Base-by-base conservation (phyloP, 30 jellyfish, hydroid and myxozoan genomes). In the Cassiopea xamachana region DNA sequence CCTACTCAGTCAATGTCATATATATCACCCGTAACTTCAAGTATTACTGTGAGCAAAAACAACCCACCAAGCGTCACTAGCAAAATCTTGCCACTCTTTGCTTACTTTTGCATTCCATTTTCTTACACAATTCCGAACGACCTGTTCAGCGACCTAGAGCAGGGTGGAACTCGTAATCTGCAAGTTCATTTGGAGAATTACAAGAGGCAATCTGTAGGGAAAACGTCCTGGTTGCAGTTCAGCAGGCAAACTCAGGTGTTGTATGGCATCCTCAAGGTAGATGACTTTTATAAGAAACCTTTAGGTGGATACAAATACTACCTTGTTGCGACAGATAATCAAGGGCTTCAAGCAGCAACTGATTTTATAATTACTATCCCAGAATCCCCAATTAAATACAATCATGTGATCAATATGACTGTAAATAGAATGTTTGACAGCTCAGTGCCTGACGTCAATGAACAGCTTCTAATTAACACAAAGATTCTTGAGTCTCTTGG, bases 201-300 rank as follows among this genome's bases (percentile, higher is more conserved):
- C 27, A 82, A 84, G 45, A 83, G 97, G 4, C 47, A 47, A 18
- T 19, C 73, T 1, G 90, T 92, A 14, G 81, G 93, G 3, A 64
- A 77, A 2, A 47, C 96, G 3, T 92, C 98, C 12, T 96, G 99
- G 99, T 76, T 96, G 17, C 97, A 89, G 79, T 89, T 88, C 90
- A 97, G 95, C 78, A 90, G 83, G 46, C 71, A 98, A 48, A 81
- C 97, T 16, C 98, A 96, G 48, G 94, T 85, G 18, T 70, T 96
- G 4, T 89, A 89, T 73, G 99, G 98, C 69, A 90, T 87, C 70
- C 91, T 87, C 48, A 86, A 92, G 73, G 83, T 89, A 5, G 89
- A 68, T 51, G 98, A 90, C 77, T 87, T 84, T 44, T 75, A 51
- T 73, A 91, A 44, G 76, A 58, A 71, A 58, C 93, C 93, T 10